A percentile compares a stretch with the other conserved stretches of the same genome.
Evolutionary conservation across 2,888 invertebrate genomes (phyloP).

Genomic region (Balanococcus diminutus): DNA sequence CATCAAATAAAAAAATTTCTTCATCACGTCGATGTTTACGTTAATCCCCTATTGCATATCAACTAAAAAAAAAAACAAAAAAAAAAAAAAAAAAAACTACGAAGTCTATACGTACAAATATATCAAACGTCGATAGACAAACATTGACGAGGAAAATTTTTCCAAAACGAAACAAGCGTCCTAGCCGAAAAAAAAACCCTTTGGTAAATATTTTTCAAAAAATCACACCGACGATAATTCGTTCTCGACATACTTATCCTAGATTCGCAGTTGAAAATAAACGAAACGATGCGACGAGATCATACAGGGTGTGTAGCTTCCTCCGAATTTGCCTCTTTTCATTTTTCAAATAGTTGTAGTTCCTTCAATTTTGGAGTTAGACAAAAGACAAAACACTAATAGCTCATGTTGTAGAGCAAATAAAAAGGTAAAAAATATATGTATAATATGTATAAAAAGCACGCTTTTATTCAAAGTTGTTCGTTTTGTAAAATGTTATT

Average conservation of each 20-base stretch:
- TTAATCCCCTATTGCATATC: background rate
- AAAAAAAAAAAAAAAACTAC: background rate
- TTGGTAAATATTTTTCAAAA: background rate
- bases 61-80: background rate
- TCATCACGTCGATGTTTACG: background rate
- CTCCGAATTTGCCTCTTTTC: too few relatives aligned
- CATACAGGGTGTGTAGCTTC: too few relatives aligned
- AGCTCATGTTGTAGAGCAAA: too few relatives aligned
- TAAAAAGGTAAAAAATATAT: too few relatives aligned
- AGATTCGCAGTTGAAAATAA: background rate
- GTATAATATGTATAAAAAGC: too few relatives aligned
- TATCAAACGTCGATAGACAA: background rate
- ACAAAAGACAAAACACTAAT: too few relatives aligned
- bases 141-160: background rate
- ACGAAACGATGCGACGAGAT: background rate
- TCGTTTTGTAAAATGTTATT: too few relatives aligned
- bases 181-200: background rate
- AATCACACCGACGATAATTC: background rate
- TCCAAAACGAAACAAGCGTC: background rate
- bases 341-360: too few relatives aligned
- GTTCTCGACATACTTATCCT: background rate
- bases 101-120: background rate
- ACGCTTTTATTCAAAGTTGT: too few relatives aligned
- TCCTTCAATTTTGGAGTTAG: too few relatives aligned
- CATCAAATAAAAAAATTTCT: background rate